Evolutionary conservation across 2,113 vertebrate species (phyloP).

Genomic region (Dipodomys spectabilis): DNA sequence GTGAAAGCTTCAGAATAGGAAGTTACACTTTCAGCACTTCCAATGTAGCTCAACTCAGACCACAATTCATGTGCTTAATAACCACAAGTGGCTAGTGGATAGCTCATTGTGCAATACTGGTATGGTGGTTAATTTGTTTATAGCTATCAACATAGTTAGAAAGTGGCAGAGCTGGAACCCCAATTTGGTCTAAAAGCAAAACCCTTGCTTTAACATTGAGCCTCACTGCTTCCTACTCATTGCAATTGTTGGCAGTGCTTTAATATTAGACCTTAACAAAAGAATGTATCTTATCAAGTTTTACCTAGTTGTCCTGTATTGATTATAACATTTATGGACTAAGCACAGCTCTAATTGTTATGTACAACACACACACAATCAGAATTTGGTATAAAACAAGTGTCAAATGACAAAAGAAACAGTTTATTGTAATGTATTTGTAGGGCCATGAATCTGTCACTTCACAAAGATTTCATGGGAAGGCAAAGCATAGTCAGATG

Average conservation of each 20-base stretch:
- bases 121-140: slow-evolving; percentile 10
- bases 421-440: not conserved
- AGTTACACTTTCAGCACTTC: not conserved
- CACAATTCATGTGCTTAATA: slow-evolving; percentile 7
- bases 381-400: slow-evolving; percentile 1
- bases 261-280: slow-evolving; percentile 25
- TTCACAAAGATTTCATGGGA: not conserved
- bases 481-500: slow-evolving; percentile 15
- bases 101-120: not conserved
- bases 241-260: not conserved
- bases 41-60: not conserved
- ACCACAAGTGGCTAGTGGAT: not conserved
- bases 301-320: slow-evolving; percentile 9
- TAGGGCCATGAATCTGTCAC: not conserved
- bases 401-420: not conserved
- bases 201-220: not conserved
- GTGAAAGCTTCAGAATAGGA: not conserved
- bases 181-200: slow-evolving; percentile 23
- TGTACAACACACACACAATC: not conserved
- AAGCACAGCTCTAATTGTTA: not conserved
- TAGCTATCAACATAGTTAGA: not conserved
- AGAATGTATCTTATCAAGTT: not conserved
- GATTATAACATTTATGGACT: not conserved
- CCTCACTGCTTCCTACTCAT: not conserved
- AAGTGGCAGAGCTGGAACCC: not conserved